Base-by-base conservation (phyloP, 2,113 vertebrate genomes). In the Triplophysa siluroides region DNA sequence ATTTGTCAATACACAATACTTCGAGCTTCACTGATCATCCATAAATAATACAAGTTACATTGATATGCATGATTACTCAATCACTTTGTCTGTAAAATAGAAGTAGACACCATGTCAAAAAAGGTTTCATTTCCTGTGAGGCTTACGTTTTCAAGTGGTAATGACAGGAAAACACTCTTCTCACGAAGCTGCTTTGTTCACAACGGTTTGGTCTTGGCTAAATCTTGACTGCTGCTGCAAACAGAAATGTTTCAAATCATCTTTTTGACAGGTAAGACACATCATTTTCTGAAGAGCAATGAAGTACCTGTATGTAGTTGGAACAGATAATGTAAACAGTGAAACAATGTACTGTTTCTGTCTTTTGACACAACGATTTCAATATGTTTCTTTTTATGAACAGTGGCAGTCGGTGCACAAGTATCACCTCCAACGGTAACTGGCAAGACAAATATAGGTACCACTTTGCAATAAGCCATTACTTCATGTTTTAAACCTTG, bases 241-340 rank as follows among this genome's bases (percentile, higher is more conserved):
- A 60, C 61, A 33, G 71, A 60, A 43, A 24, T 1, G 56, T 43
- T 73, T 24, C 38, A 60, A 73, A 73, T 43, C 1, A 6, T 73
- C 33, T 54, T 73, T 60, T 73, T 73, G 33, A 60, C 54, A 73
- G 71, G 71, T 73, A 73, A 8, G 33, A 41, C 23, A 11, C 8
- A 14, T 24, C 13, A 56, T 56, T 26, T 72, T 1, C 6, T 10
- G 0, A 9, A n/a, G 8, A 21, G 1, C 2, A 24, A 18, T 47
- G 7, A 24, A 1, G 33, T 19, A 10, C 19, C 18, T 33, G n/a
- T 13, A 38, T 19, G 29, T 64, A 21, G 33, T 13, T 11, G 38
- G 19, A 67, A 66, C 2, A 19, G 11, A 13, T 38, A 38, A 38
- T 38, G 33, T 38, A 38, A 38, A 38, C 33, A 38, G 33, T 38